Conservation (phyloP, 1,140 invertebrate genomes). For the Dendrolimus kikuchii region DNA sequence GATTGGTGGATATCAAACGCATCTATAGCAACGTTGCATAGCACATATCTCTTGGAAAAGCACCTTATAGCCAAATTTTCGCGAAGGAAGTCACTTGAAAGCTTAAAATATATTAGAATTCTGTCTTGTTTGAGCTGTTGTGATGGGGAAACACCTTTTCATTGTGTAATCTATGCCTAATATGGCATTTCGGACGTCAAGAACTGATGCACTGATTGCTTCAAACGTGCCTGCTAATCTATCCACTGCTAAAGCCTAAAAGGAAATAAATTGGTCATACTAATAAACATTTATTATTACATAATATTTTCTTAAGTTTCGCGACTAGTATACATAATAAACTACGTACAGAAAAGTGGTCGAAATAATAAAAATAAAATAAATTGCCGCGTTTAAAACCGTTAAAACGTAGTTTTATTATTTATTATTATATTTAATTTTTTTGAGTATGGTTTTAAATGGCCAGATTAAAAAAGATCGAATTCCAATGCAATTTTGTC, state of each 20-base stretch:
- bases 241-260: conserved; percentile 44
- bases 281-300: not conserved
- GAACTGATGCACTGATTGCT: conserved; percentile 33
- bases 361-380: too few relatives aligned
- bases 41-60: conserved; percentile 3
- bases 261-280: conserved; percentile 9
- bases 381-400: too few relatives aligned
- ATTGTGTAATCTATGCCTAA: conserved; percentile 47
- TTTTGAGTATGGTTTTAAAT: too few relatives aligned
- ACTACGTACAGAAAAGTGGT: too few relatives aligned
- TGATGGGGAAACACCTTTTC: conserved; percentile 38
- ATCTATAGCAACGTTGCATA: not conserved
- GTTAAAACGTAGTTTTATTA: too few relatives aligned
- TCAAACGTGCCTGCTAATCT: conserved; percentile 39
- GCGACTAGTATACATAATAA: too few relatives aligned
- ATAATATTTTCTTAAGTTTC: too few relatives aligned
- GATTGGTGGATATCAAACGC: too few relatives aligned
- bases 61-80: conserved; percentile 2
- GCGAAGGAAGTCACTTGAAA: conserved; percentile 2
- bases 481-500: too few relatives aligned
- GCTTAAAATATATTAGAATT: conserved; percentile 38
- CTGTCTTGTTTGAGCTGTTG: conserved; percentile 26
- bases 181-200: conserved; percentile 44
- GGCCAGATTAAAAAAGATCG: too few relatives aligned
- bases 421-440: too few relatives aligned